phyloP scores from a whole-genome alignment of 2,888 invertebrate species.

The Heliconius hortense region DNA sequence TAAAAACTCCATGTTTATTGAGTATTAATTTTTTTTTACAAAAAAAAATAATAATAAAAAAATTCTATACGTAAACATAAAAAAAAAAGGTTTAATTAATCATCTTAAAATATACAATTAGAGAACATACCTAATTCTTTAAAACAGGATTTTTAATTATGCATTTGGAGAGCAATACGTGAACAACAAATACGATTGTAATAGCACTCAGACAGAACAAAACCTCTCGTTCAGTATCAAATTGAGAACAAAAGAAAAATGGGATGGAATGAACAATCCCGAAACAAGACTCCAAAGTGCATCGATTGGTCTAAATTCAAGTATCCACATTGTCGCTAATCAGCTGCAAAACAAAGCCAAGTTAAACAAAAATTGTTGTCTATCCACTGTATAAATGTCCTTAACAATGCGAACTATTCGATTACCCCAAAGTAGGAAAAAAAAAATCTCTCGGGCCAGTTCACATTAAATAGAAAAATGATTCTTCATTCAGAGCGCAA shows the following conservation, averaged over 20 bases:
- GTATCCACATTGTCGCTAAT: slow-evolving; percentile 51
- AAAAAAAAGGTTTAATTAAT: slow-evolving; percentile 3
- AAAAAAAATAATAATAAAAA: background rate
- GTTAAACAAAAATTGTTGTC: slow-evolving; percentile 28
- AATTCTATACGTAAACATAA: background rate
- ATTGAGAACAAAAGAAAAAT: slow-evolving; percentile 53
- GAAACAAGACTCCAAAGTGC: slow-evolving; percentile 55
- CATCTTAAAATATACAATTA: slow-evolving; percentile 37
- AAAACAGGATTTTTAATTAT: slow-evolving; percentile 45
- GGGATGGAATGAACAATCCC: slow-evolving; percentile 52
- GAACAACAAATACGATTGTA: slow-evolving; percentile 49
- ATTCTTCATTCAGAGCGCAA: slow-evolving; percentile 24
- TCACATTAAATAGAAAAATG: slow-evolving; percentile 27
- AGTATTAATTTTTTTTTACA: background rate
- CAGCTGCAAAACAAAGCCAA: slow-evolving; percentile 45
- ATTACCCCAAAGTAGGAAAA: slow-evolving; percentile 26
- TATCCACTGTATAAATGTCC: slow-evolving; percentile 26
- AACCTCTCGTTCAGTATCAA: slow-evolving; percentile 50
- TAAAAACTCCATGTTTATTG: background rate
- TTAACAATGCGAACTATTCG: slow-evolving; percentile 24
- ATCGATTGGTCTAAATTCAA: slow-evolving; percentile 54
- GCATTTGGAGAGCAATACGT: slow-evolving; percentile 45
- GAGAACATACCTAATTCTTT: slow-evolving; percentile 43
- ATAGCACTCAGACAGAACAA: slow-evolving; percentile 54
- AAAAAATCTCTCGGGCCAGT: slow-evolving; percentile 18